Evolutionary conservation across 2,113 vertebrate species (phyloP), one percentile per base, ranked within the genome.

Genomic region (Struthidea cinerea): DNA sequence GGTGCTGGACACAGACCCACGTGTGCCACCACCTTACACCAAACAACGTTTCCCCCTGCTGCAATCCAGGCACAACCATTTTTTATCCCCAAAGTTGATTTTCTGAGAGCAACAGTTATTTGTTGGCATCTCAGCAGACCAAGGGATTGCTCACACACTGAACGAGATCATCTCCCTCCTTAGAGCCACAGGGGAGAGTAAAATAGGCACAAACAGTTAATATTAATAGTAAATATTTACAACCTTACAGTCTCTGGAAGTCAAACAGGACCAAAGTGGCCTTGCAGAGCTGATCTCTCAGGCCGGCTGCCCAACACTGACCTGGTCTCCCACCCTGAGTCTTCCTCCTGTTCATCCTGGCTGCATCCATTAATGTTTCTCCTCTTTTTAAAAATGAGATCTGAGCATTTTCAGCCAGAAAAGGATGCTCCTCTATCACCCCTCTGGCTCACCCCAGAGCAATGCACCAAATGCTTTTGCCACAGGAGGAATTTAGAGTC

Each of bases 81-180:
- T 87, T 87, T 69, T 37, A 26, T 17, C 33, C 46, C 52, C 12
- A 59, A 47, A 71, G 61, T 24, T 57, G 55, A 26, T 69, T 90
- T 94, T 90, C 77, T 1, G 2, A 55, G 30, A 15, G 6, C 18
- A 12, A 3, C 2, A 0, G 20, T n/a, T 41, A 19, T 27, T 50
- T 24, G 14, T 7, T 18, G 60, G 44, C 20, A 8, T 22, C 24
- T 49, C 10, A 4, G 52, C 13, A 71, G 61, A 52, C 7, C 35
- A 27, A 47, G 33, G 1, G 4, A 12, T 50, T 21, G n/a, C 50
- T 77, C 4, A 0, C 7, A 20, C 6, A 35, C 0, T 0, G 37
- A 47, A n/a, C 0, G 0, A 70, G 52, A 68, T 13, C 24, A 30
- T 64, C 22, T 83, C 37, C 22, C 13, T 89, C 55, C 24, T 90